Conservation (phyloP, 2,113 vertebrate species). For the Myanophis thanlyinensis region DNA sequence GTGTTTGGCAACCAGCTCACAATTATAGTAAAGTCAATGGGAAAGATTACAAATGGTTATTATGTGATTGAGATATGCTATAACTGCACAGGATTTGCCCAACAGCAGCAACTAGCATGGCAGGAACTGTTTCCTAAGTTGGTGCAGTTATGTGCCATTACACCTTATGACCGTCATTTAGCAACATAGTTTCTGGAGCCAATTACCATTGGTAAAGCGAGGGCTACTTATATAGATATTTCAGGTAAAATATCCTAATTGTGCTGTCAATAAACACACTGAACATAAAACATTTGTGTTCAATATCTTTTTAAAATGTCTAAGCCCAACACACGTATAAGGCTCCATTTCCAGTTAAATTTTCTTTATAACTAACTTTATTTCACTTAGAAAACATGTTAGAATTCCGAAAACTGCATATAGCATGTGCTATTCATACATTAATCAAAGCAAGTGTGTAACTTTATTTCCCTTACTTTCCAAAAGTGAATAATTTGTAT, state of each 20-base stretch:
- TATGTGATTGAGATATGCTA: not conserved
- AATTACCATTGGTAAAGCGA: not conserved
- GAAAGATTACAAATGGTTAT: not conserved
- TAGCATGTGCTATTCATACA: not conserved
- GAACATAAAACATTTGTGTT: not conserved
- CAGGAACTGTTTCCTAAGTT: not conserved
- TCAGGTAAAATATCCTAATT: not conserved
- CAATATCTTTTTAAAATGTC: not conserved
- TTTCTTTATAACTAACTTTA: not conserved
- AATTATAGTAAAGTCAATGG: not conserved
- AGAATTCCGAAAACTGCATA: not conserved
- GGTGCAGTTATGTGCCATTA: not conserved
- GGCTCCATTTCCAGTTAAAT: not conserved
- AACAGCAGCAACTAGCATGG: not conserved
- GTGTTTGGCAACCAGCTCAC: not conserved
- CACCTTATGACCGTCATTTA: not conserved
- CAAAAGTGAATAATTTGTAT: too few species aligned
- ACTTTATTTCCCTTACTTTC: not conserved
- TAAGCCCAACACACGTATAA: not conserved
- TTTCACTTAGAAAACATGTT: not conserved
- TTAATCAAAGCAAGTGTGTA: not conserved
- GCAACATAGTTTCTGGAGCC: not conserved
- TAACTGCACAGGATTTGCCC: not conserved
- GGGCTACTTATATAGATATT: not conserved
- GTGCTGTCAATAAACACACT: not conserved